These are phyloP conservation scores for Triplophysa dalaica DNA, from an alignment of 2,113 vertebrate genomes.

Conservation along the genomic window DNA sequence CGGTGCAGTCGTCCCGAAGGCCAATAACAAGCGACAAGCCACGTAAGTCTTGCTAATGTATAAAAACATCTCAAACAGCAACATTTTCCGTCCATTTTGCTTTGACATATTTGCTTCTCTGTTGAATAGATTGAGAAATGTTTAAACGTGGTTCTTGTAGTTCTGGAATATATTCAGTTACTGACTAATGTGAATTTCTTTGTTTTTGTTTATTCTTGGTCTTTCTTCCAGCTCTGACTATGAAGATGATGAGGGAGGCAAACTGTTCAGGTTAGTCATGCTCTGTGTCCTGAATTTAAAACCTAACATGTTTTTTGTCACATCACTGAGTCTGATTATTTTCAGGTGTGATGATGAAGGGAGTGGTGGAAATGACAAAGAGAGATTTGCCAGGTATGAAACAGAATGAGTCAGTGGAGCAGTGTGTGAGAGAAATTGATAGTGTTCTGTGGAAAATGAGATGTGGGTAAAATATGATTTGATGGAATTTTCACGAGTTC, in stretches of 20 bases:
- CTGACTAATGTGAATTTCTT: background rate
- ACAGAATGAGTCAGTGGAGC: background rate
- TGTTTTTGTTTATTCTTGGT: constrained; percentile 1
- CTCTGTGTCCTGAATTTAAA: background rate
- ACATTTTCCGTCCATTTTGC: background rate
- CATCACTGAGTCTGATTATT: background rate
- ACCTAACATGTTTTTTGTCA: too few relatives aligned
- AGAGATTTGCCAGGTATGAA: constrained; percentile 92
- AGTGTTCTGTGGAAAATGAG: background rate
- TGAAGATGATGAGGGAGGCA: constrained; percentile 84
- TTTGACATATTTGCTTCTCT: background rate
- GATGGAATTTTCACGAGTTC: too few relatives aligned
- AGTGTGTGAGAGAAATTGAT: background rate
- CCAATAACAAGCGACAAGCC: constrained; percentile 81
- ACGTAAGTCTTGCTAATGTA: constrained; percentile 72
- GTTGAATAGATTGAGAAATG: background rate
- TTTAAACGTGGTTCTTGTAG: background rate
- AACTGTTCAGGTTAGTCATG: constrained; percentile 87
- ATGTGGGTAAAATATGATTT: too few relatives aligned
- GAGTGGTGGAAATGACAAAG: constrained; percentile 85
- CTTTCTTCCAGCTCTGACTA: constrained; percentile 65
- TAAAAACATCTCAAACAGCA: background rate
- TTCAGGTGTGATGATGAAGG: constrained; percentile 89
- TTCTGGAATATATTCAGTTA: background rate
- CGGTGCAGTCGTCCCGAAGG: constrained; percentile 76